Evolutionary conservation across 1,140 invertebrate species (phyloP), one percentile per base, ranked within the genome.

Genomic region (Penaeus vannamei): DNA sequence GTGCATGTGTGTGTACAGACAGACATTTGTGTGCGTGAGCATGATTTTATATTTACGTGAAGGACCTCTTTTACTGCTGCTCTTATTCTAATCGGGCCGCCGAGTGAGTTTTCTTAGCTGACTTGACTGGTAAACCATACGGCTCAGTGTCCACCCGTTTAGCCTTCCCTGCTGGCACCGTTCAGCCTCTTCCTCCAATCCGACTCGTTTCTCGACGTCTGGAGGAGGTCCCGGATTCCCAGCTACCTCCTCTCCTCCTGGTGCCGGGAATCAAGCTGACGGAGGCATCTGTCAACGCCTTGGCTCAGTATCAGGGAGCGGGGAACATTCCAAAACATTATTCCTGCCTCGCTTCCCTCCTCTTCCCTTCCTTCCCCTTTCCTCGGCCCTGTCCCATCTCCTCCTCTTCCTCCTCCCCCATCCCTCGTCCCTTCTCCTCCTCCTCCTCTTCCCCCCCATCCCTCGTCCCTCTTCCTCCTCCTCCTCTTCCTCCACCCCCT

Each of bases 281-380:
- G 69, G 36, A 66, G 69, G 64, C 82, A 89, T 89, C 81, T 69
- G 82, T 89, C 87, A 89, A 76, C 87, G 59, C 87, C 87, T 89
- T 84, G 82, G 87, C 82, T 61, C 87, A 23, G 61, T 59, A 85
- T 84, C 87, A 89, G 62, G 17, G 61, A 62, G 60, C 77, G 76
- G 76, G 72, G 72, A 60, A 84, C 87, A 84, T 85, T 89, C 87
- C 81, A 89, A 84, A 89, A 89, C 87, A 89, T 84, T 89, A 89
- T 84, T 76, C 81, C 26, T 29, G n/a, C 46, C 72, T 36, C 72
- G 72, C 42, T 76, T 76, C 72, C 53, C 53, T 53, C 53, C 53
- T 46, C 46, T 29, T 29, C 76, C 22, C 76, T 36, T 36, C 46
- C 46, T 36, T 36, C 46, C 46, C 32, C 26, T 8, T 20, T 46